Evolutionary conservation across 2,888 invertebrate genomes (phyloP), one percentile per base, ranked within the genome.

Genomic region (Hybos culiciformis): DNA sequence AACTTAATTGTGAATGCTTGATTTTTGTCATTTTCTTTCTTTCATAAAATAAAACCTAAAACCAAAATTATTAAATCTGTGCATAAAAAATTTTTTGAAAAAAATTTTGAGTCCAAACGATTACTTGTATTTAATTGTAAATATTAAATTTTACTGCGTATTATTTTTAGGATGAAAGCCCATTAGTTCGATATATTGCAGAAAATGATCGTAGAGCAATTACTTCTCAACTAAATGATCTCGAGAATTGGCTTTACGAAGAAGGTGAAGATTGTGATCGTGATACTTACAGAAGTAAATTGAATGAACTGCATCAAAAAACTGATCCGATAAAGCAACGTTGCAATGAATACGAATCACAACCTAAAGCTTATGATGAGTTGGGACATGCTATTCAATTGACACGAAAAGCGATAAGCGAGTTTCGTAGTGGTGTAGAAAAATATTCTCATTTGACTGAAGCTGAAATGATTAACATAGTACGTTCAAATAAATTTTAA

Each of bases 231-330:
- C 72, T 98, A 26, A 86, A 85, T 56, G 76, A 81, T 17, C 83
- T 92, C 54, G 97, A 97, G 67, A 82, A 85, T 60, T 98, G 98
- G 98, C 71, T 98, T 15, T 99, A 98, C 58, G 96, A 94, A 56
- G 77, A 77, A 50, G 98, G 98, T 4, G 94, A 94, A 63, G 88
- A 96, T 58, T 88, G 93, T 61, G 80, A 82, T 52, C 78, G 82
- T 58, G 63, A 76, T 65, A 71, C 72, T 33, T 81, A 81, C 60
- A 72, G 73, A 47, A 75, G 74, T 53, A 79, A 78, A 57, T 59
- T 81, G 46, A 58, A 68, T 2, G 73, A 73, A 45, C 61, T 80
- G 52, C 72, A 83, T 71, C 74, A 76, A 48, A 74, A 81, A 64
- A 94, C 94, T 9, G 90, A 93, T 60, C 92, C 94, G 1, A 85